A percentile compares a stretch with the other conserved stretches of the same genome.
Evolutionary conservation across 2,797 vertebrate species (phyloP).

Genomic region (Chaetophractus vellerosus): DNA sequence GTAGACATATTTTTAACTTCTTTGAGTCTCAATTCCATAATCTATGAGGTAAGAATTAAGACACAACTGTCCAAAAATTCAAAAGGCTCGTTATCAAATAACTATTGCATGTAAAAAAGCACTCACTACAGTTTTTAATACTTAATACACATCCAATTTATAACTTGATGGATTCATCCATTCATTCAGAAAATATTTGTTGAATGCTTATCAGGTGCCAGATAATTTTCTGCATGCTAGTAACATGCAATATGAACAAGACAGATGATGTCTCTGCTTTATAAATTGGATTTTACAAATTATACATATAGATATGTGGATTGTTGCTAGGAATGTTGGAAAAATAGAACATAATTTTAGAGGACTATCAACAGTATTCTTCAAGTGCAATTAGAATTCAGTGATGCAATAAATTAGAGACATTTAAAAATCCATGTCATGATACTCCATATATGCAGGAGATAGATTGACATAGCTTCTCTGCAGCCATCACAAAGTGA

Average conservation of each 20-base stretch:
- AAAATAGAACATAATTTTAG: neutral
- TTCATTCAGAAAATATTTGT: neutral
- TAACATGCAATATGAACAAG: neutral
- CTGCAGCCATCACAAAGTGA: neutral
- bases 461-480: neutral
- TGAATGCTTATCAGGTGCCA: neutral
- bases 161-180: neutral
- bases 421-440: neutral
- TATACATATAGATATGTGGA: neutral
- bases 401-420: conserved; percentile 19
- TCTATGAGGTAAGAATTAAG: neutral
- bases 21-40: neutral
- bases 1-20: neutral
- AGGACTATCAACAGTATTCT: neutral
- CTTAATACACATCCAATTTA: neutral
- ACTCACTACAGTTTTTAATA: neutral
- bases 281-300: neutral
- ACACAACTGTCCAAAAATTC: neutral
- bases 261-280: neutral
- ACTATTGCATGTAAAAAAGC: neutral
- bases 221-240: neutral
- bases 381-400: conserved; percentile 23
- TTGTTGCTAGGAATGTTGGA: neutral
- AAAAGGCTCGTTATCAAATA: neutral
- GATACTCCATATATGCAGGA: neutral